Evolutionary conservation across 2,888 invertebrate genomes (phyloP), one percentile per base, ranked within the genome.

Genomic region (Phengaris alcon): DNA sequence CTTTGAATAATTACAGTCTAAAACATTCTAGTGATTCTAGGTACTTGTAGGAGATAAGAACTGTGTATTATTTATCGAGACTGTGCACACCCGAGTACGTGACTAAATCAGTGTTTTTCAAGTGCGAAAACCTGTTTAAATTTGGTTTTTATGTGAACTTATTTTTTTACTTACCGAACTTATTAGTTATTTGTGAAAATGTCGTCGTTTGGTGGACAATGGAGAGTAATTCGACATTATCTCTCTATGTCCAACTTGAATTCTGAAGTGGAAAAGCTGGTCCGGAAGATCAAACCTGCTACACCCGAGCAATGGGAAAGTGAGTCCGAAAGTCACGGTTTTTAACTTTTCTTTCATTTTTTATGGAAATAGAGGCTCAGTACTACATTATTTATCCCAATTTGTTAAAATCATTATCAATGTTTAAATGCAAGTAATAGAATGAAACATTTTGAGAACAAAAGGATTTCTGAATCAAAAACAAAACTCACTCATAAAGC

Each of bases 181-280:
- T 57, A 22, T 22, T 22, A 22, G 0, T 22, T 70, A 70, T 48
- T 52, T 15, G 48, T 70, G 22, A 84, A 81, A 78, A 91, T 90
- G 90, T 90, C 91, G 79, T 91, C 91, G 5, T 79, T 91, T 74
- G 91, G 93, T 22, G 87, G 89, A 44, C 93, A 92, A 84, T 93
- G 93, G 93, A 85, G 88, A 46, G 82, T 91, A 69, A 87, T 93
- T 74, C 84, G 93, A 44, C 90, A 91, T 80, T 91, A 90, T 80
- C 83, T 93, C 68, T 90, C 92, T 10, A 81, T 88, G 77, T 83
- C 82, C 52, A 90, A 89, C 80, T 82, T 92, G 77, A 86, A 89
- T 73, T 75, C 87, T 0, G 93, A 93, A 82, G 85, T 90, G 9
- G 92, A 93, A 68, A 91, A 90, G 82, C 80, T 92, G 77, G 82